Base-by-base conservation (phyloP, 2,888 invertebrate genomes). In the Itoplectis maculator region DNA sequence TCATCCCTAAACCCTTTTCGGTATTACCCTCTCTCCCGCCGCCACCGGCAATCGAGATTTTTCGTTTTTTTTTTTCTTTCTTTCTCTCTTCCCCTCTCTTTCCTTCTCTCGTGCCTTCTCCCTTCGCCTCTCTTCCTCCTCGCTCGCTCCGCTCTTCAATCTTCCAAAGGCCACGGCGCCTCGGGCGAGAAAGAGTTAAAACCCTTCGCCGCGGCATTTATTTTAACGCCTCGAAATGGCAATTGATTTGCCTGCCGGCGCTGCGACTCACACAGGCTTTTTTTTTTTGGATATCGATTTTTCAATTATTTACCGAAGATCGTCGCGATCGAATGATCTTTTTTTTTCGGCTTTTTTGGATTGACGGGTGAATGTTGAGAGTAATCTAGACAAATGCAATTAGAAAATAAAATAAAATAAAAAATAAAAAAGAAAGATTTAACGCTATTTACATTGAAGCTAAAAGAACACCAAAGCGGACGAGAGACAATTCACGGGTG, bases 1-100 rank as follows among this genome's bases (percentile, higher is more conserved):
- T 88, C 86, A 86, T 85, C 82, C 86, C 86, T 86, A 42, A 70
- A 74, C 84, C 69, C 75, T 81, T 20, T 66, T 70, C 47, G 20
- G 69, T 54, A 56, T 76, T 56, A 68, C 45, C 65, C 75, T 69
- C 13, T 68, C 49, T 23, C 35, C 51, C 56, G 29, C 15, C 35
- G 2, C 13, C 18, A 35, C 37, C 47, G 45, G 29, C 5, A 2
- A 72, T 72, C 56, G 56, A 54, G 18, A 59, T 42, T 23, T 66
- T 35, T 75, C 9, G 45, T 49, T 13, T 18, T 63, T 51, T 72
- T 74, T 5, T 47, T n/a, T 47, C 8, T 13, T 42, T 42, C 13
- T 42, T 7, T 42, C 8, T 42, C 13, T 42, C 42, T 42, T 42
- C 8, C 13, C 1, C 42, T 42, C 13, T 42, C 13, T 42, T 42